Percentiles rank a stretch among this genome's conserved stretches.
Conservation (phyloP, 2,888 invertebrate genomes). For the Ochropacha duplaris region DNA sequence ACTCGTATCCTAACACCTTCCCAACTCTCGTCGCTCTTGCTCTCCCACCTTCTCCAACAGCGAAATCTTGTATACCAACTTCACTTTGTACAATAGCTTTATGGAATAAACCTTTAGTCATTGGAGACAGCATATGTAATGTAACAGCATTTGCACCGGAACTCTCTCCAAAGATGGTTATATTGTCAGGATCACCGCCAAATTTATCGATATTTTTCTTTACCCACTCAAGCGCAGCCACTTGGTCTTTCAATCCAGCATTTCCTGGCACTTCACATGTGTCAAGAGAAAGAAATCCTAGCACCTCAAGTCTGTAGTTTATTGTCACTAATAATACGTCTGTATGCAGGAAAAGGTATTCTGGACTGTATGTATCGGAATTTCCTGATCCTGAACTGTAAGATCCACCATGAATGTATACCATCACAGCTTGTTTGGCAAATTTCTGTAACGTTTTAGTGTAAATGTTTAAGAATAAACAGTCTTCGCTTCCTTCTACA, state of each 20-base stretch:
- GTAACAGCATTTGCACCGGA: constrained; percentile 64
- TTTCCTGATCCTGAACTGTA: constrained; percentile 63
- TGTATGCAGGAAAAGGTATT: constrained; percentile 59
- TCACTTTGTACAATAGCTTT: constrained; percentile 69
- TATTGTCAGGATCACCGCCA: constrained; percentile 58
- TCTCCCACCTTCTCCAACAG: constrained; percentile 33
- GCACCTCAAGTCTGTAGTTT: constrained; percentile 60
- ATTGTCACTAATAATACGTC: constrained; percentile 67
- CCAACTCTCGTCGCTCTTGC: constrained; percentile 54
- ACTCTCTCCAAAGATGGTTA: constrained; percentile 70
- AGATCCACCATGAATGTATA: constrained; percentile 70
- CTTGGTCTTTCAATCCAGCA: constrained; percentile 67
- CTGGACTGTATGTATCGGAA: constrained; percentile 54
- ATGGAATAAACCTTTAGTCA: constrained; percentile 65
- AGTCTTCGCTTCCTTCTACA: constrained; percentile 57
- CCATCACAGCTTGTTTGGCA: constrained; percentile 61
- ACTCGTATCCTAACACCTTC: constrained; percentile 54
- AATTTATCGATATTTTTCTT: constrained; percentile 55
- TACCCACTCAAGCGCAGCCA: constrained; percentile 56
- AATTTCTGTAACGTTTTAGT: constrained; percentile 37
- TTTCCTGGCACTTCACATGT: constrained; percentile 61
- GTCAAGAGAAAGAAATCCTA: constrained; percentile 52
- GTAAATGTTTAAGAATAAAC: constrained; percentile 62
- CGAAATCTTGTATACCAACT: constrained; percentile 53
- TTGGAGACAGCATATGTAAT: constrained; percentile 63